Conservation (phyloP, 2,888 invertebrate genomes). For the Acanthoscelides obtectus region DNA sequence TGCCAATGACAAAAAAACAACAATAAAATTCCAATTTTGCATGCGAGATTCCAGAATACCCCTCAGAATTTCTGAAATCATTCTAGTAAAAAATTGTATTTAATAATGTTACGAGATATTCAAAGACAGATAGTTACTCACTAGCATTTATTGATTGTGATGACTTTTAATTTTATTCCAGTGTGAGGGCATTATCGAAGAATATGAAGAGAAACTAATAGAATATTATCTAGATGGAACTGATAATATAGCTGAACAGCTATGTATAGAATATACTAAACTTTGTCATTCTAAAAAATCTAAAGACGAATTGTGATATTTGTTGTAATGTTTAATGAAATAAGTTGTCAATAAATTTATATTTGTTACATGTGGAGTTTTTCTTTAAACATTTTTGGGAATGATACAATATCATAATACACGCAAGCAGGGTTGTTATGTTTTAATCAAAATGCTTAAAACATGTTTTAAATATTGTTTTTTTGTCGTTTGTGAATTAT, state of each 20-base stretch:
- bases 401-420: too few relatives aligned
- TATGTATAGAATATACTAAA: slow-evolving; percentile 47
- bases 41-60: too few relatives aligned
- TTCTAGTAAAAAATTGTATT: too few relatives aligned
- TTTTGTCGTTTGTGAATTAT: too few relatives aligned
- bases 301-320: slow-evolving; percentile 35
- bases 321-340: background rate
- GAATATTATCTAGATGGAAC: slow-evolving; percentile 52
- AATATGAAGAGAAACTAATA: slow-evolving; percentile 64
- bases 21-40: too few relatives aligned
- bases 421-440: too few relatives aligned
- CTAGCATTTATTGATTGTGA: background rate
- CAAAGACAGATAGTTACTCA: too few relatives aligned
- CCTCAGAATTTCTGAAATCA: too few relatives aligned
- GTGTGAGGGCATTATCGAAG: slow-evolving; percentile 70
- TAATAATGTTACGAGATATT: too few relatives aligned
- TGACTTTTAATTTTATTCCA: slow-evolving; percentile 42
- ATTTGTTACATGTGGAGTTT: background rate
- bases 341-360: background rate
- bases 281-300: slow-evolving; percentile 34
- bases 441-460: too few relatives aligned
- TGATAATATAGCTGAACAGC: slow-evolving; percentile 48
- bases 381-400: background rate
- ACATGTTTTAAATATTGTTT: too few relatives aligned
- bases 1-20: too few relatives aligned